These are phyloP conservation scores for Malurus splendens DNA, from an alignment of 2,797 vertebrate species.

Conservation along the genomic window DNA sequence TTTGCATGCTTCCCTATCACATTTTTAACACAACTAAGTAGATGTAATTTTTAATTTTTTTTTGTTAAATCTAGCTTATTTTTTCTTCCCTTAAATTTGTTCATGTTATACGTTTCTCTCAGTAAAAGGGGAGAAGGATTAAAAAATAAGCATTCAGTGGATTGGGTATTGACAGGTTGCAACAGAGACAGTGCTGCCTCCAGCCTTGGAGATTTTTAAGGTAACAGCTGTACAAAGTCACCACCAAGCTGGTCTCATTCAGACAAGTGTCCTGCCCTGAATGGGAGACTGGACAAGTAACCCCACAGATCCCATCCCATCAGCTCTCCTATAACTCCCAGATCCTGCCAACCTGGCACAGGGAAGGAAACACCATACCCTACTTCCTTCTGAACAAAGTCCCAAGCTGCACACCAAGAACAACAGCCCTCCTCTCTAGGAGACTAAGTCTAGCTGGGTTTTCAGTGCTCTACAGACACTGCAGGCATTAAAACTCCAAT, in stretches of 20 bases:
- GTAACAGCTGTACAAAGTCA: not conserved
- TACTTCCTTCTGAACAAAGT: not conserved
- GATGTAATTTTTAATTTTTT: not conserved
- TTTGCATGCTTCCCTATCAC: conserved; percentile 11
- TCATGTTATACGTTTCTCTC: not conserved
- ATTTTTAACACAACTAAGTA: not conserved
- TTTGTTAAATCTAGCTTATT: not conserved
- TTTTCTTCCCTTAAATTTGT: not conserved
- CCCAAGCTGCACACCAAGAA: not conserved
- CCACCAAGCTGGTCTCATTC: not conserved
- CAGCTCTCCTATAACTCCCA: not conserved
- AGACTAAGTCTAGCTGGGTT: not conserved
- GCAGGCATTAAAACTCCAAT: accelerated
- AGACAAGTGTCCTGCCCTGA: not conserved
- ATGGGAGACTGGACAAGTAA: not conserved
- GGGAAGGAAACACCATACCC: not conserved
- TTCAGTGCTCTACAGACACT: not conserved
- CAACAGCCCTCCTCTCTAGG: not conserved
- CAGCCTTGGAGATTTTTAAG: not conserved
- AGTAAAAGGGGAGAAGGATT: not conserved
- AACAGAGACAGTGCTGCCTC: not conserved
- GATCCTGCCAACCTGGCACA: not conserved
- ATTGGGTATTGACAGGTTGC: not conserved
- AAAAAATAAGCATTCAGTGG: not conserved
- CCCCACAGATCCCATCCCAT: not conserved